Percentiles rank a stretch among this genome's conserved stretches.
Conservation (phyloP, 2,113 vertebrate species). For the Triplophysa dalaica region DNA sequence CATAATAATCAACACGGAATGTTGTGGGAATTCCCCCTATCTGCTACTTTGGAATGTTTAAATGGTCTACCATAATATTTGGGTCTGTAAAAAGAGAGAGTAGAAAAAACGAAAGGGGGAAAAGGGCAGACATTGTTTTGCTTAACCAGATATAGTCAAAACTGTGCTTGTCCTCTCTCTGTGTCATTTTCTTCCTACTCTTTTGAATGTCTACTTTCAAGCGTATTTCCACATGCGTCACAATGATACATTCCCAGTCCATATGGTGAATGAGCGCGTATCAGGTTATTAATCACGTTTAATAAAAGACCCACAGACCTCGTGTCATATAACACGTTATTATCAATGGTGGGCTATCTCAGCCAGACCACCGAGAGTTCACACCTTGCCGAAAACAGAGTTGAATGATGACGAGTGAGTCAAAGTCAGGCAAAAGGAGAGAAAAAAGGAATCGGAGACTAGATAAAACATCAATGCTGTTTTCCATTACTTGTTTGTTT, state of each 20-base stretch:
- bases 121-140: background rate
- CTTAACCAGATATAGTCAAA: background rate
- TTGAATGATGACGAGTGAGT: background rate
- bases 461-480: too few species aligned
- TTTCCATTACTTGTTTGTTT: too few species aligned
- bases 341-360: background rate
- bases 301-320: background rate
- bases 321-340: background rate
- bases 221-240: slow-evolving; percentile 17
- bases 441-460: too few species aligned
- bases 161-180: background rate
- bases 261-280: background rate
- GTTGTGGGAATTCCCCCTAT: slow-evolving; percentile 35
- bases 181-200: background rate
- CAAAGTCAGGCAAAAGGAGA: too few species aligned
- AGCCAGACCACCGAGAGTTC: background rate
- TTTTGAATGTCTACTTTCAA: background rate
- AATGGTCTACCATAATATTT: slow-evolving; percentile 16
- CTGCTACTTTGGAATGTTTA: slow-evolving; percentile 30
- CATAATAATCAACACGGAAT: slow-evolving; percentile 24
- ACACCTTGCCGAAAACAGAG: background rate
- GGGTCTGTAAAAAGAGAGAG: background rate
- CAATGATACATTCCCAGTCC: slow-evolving; percentile 23
- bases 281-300: slow-evolving; percentile 15
- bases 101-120: background rate